phyloP scores from a whole-genome alignment of 2,113 vertebrate genomes.

The Sander vitreus region DNA sequence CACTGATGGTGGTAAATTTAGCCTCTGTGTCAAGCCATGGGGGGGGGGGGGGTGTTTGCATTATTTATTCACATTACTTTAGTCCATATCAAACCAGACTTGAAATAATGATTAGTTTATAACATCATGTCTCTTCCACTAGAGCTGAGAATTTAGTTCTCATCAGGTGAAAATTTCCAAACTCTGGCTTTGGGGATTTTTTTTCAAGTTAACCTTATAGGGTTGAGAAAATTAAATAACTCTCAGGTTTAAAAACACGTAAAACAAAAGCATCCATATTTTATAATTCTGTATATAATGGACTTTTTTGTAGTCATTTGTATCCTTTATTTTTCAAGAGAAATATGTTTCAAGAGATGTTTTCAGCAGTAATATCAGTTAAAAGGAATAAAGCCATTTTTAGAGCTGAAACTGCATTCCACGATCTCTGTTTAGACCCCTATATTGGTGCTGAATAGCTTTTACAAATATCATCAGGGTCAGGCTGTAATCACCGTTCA shows the following conservation, averaged over 20 bases:
- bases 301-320: not conserved
- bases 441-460: not conserved
- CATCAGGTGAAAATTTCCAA: not conserved
- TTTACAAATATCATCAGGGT: conserved; percentile 32
- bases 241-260: not conserved
- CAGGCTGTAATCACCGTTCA: conserved; percentile 37
- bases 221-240: not conserved
- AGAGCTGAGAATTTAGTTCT: not conserved
- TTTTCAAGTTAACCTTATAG: not conserved
- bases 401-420: conserved; percentile 5
- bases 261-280: too few species aligned
- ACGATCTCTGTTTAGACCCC: conserved; percentile 5
- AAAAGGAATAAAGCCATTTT: conserved; percentile 1
- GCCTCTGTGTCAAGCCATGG: conserved; percentile 22
- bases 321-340: not conserved
- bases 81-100: conserved; percentile 18
- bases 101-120: conserved; percentile 11
- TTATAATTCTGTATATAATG: not conserved
- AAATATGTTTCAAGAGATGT: not conserved
- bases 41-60: conserved; percentile 13
- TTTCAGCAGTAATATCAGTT: not conserved
- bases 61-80: conserved; percentile 46
- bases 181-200: not conserved
- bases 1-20: conserved; percentile 32
- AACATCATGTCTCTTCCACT: not conserved